Conservation (phyloP, 1,140 invertebrate species). For the Geopemphigus sp. region DNA sequence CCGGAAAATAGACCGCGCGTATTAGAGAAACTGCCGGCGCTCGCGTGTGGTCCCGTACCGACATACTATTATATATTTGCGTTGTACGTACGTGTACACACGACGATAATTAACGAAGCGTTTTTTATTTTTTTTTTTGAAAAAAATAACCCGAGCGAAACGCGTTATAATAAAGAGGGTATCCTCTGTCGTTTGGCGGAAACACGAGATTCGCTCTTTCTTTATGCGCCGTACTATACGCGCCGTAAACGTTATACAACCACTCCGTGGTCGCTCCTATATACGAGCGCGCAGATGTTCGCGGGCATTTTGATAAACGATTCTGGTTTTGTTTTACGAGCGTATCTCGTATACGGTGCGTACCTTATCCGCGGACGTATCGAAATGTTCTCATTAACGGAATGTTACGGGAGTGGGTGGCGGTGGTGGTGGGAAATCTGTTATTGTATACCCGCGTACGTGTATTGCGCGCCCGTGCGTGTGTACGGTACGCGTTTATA, state of each 20-base stretch:
- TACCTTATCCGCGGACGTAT: constrained; percentile 29
- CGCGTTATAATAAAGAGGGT: background rate
- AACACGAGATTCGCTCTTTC: constrained; percentile 12
- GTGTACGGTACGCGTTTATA: background rate
- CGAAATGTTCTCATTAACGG: constrained; percentile 42
- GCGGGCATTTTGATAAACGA: constrained; percentile 37
- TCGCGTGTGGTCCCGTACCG: constrained; percentile 32
- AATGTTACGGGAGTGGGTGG: constrained; percentile 26
- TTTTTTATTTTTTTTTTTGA: too few species aligned
- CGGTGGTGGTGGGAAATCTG: too few species aligned
- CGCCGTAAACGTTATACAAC: background rate
- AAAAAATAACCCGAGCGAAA: background rate
- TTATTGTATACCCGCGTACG: too few species aligned
- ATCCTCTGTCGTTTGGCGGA: background rate
- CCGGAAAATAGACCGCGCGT: background rate
- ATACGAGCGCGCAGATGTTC: background rate
- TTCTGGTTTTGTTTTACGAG: constrained; percentile 29
- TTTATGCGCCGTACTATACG: background rate
- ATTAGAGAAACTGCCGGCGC: background rate
- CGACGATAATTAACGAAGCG: constrained; percentile 26
- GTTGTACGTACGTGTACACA: background rate
- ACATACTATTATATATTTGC: background rate
- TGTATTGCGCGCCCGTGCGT: too few species aligned
- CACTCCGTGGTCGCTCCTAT: background rate
- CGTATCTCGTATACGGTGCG: background rate